Evolutionary conservation across 2,113 vertebrate genomes (phyloP).

Genomic region (Hipposideros armiger): DNA sequence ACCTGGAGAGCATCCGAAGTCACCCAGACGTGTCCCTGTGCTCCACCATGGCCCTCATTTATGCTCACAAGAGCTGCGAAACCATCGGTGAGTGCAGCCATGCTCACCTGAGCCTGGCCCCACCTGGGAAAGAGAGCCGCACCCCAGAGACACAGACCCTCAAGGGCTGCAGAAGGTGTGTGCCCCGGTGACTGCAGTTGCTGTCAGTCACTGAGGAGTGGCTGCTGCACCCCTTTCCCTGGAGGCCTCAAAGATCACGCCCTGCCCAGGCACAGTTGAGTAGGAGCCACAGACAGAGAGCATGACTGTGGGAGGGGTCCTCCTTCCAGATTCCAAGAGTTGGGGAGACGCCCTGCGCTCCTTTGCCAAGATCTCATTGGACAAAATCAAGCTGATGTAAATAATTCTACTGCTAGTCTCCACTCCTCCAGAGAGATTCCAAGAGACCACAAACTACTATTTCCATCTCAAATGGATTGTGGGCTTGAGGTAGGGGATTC

Average conservation of each 20-base stretch:
- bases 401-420: not conserved
- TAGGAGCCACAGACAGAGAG: not conserved
- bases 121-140: not conserved
- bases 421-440: not conserved
- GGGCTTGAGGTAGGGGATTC: not conserved
- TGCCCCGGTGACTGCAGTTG: not conserved
- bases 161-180: not conserved
- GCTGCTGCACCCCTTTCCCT: not conserved
- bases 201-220: not conserved
- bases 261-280: rapidly evolving
- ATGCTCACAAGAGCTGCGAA: slow-evolving; percentile 83
- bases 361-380: not conserved
- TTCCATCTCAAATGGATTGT: not conserved
- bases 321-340: not conserved
- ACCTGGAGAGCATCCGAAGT: slow-evolving; percentile 82
- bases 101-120: not conserved
- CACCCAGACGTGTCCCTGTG: slow-evolving; percentile 83
- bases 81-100: slow-evolving; percentile 67
- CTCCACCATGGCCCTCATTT: slow-evolving; percentile 85
- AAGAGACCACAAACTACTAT: not conserved
- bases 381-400: not conserved
- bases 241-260: not conserved
- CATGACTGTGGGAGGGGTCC: not conserved
- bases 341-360: not conserved
- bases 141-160: not conserved